phyloP scores from a whole-genome alignment of 2,888 invertebrate genomes.

The Dexiosoma caninum region DNA sequence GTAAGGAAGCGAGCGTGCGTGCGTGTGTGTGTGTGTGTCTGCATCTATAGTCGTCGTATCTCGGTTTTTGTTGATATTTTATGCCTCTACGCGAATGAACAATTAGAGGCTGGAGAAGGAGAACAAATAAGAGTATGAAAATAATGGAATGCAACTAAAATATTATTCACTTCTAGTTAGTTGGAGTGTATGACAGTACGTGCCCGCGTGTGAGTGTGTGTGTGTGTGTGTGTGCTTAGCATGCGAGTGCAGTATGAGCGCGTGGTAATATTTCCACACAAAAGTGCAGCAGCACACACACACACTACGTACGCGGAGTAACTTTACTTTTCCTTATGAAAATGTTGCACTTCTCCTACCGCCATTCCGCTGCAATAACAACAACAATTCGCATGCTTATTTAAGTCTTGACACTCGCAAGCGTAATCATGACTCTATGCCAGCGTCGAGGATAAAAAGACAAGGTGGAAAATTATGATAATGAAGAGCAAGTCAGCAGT shows the following conservation, averaged over 20 bases:
- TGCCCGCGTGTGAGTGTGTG: too few species aligned
- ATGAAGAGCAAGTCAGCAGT: constrained; percentile 1
- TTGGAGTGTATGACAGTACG: not conserved
- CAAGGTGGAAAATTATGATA: constrained; percentile 23
- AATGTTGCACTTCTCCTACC: not conserved
- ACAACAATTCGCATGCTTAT: constrained; percentile 44
- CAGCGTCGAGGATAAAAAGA: not conserved
- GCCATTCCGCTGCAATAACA: too few species aligned
- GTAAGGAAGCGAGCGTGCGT: not conserved
- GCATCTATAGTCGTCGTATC: not conserved
- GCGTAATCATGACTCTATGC: not conserved
- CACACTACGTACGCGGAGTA: not conserved
- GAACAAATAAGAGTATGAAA: not conserved
- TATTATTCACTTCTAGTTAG: not conserved
- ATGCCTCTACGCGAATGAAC: not conserved
- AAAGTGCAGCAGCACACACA: too few species aligned
- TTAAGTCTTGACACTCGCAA: not conserved
- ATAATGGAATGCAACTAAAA: not conserved
- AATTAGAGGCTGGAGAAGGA: not conserved
- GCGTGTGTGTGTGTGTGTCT: not conserved
- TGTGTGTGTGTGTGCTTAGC: not conserved
- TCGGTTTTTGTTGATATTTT: not conserved
- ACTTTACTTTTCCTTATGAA: constrained; percentile 3
- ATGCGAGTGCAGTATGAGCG: constrained; percentile 26
- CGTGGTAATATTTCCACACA: constrained; percentile 52